A percentile compares a stretch with the other conserved stretches of the same genome.
These are phyloP conservation scores for Myotis lucifugus DNA, from an alignment of 2,113 vertebrate genomes.

Conservation along the genomic window DNA sequence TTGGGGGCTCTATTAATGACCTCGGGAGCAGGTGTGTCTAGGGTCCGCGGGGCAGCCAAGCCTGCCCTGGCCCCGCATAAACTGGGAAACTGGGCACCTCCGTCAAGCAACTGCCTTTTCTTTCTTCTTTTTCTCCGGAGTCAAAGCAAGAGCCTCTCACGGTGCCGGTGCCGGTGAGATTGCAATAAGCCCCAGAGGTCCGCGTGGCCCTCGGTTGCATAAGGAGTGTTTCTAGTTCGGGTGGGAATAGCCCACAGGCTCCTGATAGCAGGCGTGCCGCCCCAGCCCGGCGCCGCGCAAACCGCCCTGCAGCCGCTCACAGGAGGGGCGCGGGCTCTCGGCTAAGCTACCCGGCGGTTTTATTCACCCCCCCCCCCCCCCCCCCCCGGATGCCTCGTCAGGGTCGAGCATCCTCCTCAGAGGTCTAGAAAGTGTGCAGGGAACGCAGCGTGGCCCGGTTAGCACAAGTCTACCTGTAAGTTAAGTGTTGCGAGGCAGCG, in stretches of 20 bases:
- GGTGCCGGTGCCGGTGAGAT: neutral
- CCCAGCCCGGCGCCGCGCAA: neutral
- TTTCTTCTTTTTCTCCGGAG: neutral
- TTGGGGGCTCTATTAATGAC: slow-evolving; percentile 59
- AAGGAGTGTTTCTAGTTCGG: neutral
- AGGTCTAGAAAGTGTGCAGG: neutral
- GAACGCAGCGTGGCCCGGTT: neutral
- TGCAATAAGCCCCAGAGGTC: slow-evolving; percentile 16
- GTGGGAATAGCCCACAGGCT: neutral
- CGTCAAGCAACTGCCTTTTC: slow-evolving; percentile 51
- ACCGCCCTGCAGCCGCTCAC: slow-evolving; percentile 1
- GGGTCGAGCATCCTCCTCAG: too few relatives aligned
- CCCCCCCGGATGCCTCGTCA: too few relatives aligned
- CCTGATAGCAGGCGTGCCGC: neutral
- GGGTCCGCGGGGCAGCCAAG: slow-evolving; percentile 40
- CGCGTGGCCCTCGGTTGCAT: neutral
- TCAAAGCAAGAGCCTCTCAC: neutral
- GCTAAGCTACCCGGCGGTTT: neutral
- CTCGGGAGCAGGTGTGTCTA: slow-evolving; percentile 68
- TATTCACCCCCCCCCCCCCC: neutral
- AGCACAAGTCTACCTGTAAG: neutral
- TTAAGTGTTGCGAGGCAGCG: neutral
- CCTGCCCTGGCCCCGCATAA: slow-evolving; percentile 60
- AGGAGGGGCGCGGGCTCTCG: neutral
- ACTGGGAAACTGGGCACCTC: slow-evolving; percentile 74